Base-by-base conservation (phyloP, 2,113 vertebrate genomes). In the Ibidorhyncha struthersii region DNA sequence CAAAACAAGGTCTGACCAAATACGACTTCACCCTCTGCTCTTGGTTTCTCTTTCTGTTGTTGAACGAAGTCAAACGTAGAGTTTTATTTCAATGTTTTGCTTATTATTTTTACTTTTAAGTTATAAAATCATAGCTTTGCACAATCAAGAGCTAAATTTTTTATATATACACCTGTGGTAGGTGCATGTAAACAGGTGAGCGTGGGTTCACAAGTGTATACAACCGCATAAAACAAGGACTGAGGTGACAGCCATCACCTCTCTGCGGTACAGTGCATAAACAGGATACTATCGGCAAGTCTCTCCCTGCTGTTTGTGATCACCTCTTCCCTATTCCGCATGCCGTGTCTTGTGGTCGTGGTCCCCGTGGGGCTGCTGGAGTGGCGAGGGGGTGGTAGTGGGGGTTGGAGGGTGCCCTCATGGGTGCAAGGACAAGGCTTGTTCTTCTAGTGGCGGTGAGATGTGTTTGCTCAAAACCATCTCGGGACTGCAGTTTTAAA, bases 341-440 rank as follows among this genome's bases (percentile, higher is more conserved):
- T 2, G 7, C 14, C 0, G 0, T 41, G 8, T n/a, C 72, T 55
- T 5, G 3, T 34, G 26, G 25, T 10, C 36, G 23, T 58, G 12
- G 14, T 87, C 40, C 21, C 30, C 6, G 20, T 23, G 27, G 45
- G 40, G 61, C 18, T 82, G 18, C 12, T 1, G 1, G 12, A 30
- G 29, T n/a, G 25, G 21, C 0, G 0, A 53, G 8, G 3, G 18
- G 2, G 4, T 6, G 22, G 27, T 27, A 2, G 1, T 58, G 20
- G 47, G 13, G 32, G 10, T 29, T 9, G 49, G 43, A 81, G 4
- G 8, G 12, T n/a, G 15, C 40, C 19, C 7, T 3, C 29, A 15
- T 0, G 22, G 40, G 22, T 40, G 34, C 9, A 14, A 62, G 47
- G 14, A 16, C 7, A 32, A 52, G 19, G 5, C 8, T 55, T 59